Evolutionary conservation across 2,888 invertebrate genomes (phyloP).

Genomic region (Phrixothrix hirtus): DNA sequence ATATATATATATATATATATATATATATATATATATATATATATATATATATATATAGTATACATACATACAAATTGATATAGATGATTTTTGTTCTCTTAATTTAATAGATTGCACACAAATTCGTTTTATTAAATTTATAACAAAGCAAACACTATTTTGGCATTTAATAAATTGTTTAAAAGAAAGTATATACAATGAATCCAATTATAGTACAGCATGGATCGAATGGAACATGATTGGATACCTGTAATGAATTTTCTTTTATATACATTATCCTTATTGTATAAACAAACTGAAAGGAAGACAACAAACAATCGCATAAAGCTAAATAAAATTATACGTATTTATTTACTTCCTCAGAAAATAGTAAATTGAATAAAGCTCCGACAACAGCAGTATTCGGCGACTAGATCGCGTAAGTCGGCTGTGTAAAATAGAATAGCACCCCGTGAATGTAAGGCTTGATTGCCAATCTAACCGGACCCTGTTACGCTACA

Average conservation of each 20-base stretch:
- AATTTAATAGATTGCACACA: too few species aligned
- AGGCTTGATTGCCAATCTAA: constrained; percentile 34
- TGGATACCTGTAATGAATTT: background rate
- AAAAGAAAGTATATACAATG: too few species aligned
- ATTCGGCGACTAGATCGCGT: constrained; percentile 27
- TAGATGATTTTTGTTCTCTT: too few species aligned
- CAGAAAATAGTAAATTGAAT: constrained; percentile 28
- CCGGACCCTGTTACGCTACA: constrained; percentile 31
- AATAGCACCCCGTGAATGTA: constrained; percentile 33
- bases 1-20: too few species aligned
- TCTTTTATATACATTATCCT: background rate
- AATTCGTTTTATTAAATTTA: too few species aligned
- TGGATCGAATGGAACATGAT: too few species aligned
- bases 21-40: too few species aligned
- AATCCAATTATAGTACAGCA: too few species aligned
- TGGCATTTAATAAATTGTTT: too few species aligned
- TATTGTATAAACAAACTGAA: background rate
- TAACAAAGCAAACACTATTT: too few species aligned
- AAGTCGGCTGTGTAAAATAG: constrained; percentile 31
- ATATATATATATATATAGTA: too few species aligned
- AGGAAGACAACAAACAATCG: background rate
- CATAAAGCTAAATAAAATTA: constrained; percentile 7
- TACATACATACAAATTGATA: too few species aligned
- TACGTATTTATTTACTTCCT: constrained; percentile 17
- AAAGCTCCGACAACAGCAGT: constrained; percentile 27